Evolutionary conservation across 1,140 invertebrate genomes (phyloP), one percentile per base, ranked within the genome.

Genomic region (Brachystomella parvula): DNA sequence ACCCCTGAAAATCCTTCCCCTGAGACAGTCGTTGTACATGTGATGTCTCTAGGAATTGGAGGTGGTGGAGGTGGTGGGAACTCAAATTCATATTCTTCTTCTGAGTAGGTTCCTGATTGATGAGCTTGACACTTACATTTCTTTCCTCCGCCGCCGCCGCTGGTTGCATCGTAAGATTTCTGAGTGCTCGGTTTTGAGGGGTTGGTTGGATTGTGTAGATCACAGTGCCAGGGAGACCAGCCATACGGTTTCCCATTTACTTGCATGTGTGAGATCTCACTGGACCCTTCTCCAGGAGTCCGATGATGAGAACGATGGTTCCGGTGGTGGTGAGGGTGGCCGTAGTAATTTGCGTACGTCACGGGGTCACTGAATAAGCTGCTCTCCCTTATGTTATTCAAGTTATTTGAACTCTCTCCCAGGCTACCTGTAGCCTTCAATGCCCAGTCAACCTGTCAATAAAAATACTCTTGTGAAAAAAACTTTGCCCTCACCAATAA

Each of bases 31-130:
- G 65, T 67, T 17, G 66, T 67, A 29, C 61, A 63, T 1, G 66
- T 67, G 30, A 67, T 56, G 47, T 67, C 66, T 29, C 66, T 33
- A 2, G 60, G 66, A 24, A 67, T 9, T 9, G 65, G 65, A 1
- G 39, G 65, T 31, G 59, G 59, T 33, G 66, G 66, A 17, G 66
- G 66, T 3, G 33, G 61, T 2, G 65, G 65, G 12, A 64, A 6
- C 32, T 63, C 66, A 1, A 67, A n/a, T 32, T 63, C 61, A 47
- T 28, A 32, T 21, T 57, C 61, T 44, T 67, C 66, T 6, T 67
- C 47, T 31, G 15, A 63, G 29, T 19, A 49, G 31, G 12, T 15
- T 32, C 9, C n/a, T 26, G 15, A 61, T 28, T 49, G 26, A 29
- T 65, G 64, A 1, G 6, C 30, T 21, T 60, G 58, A 15, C 15